Evolutionary conservation across 2,113 vertebrate species (phyloP).

Genomic region (Cyphomyrus discorhynchus): DNA sequence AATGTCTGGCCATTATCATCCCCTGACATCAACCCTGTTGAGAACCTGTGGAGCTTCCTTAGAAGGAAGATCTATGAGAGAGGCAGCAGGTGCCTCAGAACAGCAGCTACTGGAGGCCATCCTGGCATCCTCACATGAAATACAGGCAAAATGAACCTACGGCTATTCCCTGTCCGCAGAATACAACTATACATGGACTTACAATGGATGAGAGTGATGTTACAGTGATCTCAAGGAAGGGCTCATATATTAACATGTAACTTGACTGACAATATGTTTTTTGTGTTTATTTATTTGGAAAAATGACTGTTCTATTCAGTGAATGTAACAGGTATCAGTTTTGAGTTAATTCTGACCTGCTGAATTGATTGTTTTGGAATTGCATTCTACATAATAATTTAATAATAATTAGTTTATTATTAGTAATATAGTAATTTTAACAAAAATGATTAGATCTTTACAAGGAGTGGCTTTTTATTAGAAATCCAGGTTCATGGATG

Average conservation of each 20-base stretch:
- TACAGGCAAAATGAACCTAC: neutral
- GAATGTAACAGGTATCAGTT: neutral
- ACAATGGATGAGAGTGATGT: neutral
- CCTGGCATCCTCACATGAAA: neutral
- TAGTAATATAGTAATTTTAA: too few relatives aligned
- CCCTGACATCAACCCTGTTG: neutral
- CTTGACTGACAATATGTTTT: neutral
- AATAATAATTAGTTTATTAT: too few relatives aligned
- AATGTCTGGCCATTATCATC: neutral
- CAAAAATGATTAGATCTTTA: neutral
- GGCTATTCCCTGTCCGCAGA: neutral
- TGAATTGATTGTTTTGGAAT: neutral
- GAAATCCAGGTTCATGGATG: neutral
- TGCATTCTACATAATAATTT: neutral
- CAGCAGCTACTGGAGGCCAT: neutral
- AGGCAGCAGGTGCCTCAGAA: neutral
- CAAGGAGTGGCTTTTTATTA: neutral
- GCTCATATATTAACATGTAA: neutral
- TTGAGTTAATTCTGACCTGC: neutral
- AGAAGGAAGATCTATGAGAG: neutral
- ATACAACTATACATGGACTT: neutral
- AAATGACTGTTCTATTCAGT: neutral
- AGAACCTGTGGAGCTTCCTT: neutral
- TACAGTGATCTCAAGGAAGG: neutral
- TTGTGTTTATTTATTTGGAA: neutral